Percentiles rank a stretch among this genome's conserved stretches.
These are phyloP conservation scores for Mellivora capensis DNA, from an alignment of 2,113 vertebrate species.

Conservation along the genomic window DNA sequence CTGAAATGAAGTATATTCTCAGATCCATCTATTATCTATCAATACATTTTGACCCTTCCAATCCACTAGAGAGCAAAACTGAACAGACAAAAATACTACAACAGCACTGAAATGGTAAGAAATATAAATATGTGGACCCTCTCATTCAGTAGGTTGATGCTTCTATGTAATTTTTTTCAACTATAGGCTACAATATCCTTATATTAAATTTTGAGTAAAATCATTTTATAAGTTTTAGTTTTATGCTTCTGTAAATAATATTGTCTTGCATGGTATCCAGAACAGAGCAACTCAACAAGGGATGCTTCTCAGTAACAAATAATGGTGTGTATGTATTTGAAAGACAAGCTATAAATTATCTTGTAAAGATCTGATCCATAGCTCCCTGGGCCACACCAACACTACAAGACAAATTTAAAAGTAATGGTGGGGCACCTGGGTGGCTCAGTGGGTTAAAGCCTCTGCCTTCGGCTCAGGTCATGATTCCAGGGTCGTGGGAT, in stretches of 20 bases:
- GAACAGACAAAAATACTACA: background rate
- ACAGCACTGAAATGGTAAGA: background rate
- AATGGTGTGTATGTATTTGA: background rate
- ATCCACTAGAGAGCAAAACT: background rate
- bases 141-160: background rate
- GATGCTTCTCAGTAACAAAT: background rate
- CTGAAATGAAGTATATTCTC: background rate
- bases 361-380: background rate
- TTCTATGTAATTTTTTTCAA: conserved; percentile 9
- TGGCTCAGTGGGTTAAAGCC: no score
- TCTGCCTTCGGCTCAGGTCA: no score
- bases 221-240: background rate
- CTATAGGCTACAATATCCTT: background rate
- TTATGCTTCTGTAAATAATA: background rate
- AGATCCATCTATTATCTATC: background rate
- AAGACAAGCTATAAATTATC: background rate
- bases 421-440: no score
- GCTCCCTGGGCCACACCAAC: background rate
- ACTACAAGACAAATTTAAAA: background rate
- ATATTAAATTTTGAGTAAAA: background rate
- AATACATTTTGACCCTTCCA: background rate
- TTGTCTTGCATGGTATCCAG: background rate
- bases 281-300: background rate
- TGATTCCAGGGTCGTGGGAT: no score
- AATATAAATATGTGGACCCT: background rate